phyloP scores from a whole-genome alignment of 1,140 invertebrate genomes.

The Pogonomyrmex barbatus region DNA sequence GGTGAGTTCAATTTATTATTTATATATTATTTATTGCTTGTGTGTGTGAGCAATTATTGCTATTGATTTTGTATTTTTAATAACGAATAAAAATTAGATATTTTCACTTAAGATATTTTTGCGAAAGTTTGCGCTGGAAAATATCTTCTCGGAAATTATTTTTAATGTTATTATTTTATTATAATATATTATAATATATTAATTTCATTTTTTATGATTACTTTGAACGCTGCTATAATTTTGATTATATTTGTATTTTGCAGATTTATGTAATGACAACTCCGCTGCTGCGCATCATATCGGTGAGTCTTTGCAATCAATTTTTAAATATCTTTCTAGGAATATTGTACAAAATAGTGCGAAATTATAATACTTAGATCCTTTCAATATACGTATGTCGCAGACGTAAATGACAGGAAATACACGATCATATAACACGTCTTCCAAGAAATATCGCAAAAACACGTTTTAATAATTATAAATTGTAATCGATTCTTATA shows the following conservation, averaged over 20 bases:
- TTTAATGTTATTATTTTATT: too few species aligned
- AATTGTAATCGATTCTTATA: neutral
- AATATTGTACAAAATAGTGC: too few species aligned
- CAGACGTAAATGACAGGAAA: too few species aligned
- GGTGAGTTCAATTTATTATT: neutral
- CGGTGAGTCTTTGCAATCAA: conserved; percentile 16
- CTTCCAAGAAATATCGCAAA: neutral
- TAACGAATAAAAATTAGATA: too few species aligned
- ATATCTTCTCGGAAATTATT: too few species aligned
- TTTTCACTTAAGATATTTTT: too few species aligned
- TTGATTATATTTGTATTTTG: conserved; percentile 6
- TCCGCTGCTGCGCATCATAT: conserved; percentile 4
- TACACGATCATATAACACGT: neutral
- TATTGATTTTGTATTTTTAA: too few species aligned
- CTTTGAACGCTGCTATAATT: conserved; percentile 19
- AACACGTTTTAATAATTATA: neutral
- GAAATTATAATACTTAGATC: too few species aligned
- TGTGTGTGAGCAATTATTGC: too few species aligned
- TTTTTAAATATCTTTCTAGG: neutral
- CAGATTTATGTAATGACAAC: neutral
- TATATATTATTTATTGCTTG: neutral
- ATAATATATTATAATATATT: too few species aligned
- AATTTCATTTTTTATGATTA: neutral
- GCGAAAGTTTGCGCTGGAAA: too few species aligned
- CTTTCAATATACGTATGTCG: too few species aligned